A percentile compares a stretch with the other conserved stretches of the same genome.
Conservation (phyloP, 2,797 vertebrate genomes). For the Chelonia mydas region DNA sequence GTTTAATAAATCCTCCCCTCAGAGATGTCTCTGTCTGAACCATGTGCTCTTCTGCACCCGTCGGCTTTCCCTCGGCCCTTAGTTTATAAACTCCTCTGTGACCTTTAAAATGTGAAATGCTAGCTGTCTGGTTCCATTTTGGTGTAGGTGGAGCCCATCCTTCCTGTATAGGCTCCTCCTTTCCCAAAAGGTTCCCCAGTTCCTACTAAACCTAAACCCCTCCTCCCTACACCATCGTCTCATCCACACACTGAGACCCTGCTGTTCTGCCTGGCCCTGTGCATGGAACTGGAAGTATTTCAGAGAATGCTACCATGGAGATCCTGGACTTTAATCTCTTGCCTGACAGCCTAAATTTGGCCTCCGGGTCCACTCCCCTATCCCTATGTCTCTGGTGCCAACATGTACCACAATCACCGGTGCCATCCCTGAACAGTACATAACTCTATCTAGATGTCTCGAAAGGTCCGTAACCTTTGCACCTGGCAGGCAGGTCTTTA, state of each 20-base stretch:
- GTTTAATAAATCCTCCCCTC: not conserved
- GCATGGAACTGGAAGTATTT: not conserved
- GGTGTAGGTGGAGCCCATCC: not conserved
- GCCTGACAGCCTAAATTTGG: too few species aligned
- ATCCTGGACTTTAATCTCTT: not conserved
- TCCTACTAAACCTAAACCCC: not conserved
- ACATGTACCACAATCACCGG: fast-evolving
- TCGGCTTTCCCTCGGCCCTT: too few species aligned
- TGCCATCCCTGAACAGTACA: not conserved
- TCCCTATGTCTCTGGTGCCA: not conserved
- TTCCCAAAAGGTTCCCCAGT: not conserved
- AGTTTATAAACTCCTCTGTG: too few species aligned
- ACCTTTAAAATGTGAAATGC: too few species aligned
- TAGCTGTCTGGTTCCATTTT: too few species aligned
- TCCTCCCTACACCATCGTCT: not conserved
- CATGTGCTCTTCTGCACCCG: not conserved
- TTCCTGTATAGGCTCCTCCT: not conserved
- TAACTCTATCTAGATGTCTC: not conserved
- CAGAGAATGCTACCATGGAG: not conserved
- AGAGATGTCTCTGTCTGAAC: not conserved
- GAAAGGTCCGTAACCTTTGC: not conserved
- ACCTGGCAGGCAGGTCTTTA: not conserved
- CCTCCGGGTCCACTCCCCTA: too few species aligned
- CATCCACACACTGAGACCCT: not conserved
- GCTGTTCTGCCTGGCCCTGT: not conserved